These are phyloP conservation scores for Caenorhabditis sp. DNA, from an alignment of 2,888 invertebrate species.

Conservation along the genomic window DNA sequence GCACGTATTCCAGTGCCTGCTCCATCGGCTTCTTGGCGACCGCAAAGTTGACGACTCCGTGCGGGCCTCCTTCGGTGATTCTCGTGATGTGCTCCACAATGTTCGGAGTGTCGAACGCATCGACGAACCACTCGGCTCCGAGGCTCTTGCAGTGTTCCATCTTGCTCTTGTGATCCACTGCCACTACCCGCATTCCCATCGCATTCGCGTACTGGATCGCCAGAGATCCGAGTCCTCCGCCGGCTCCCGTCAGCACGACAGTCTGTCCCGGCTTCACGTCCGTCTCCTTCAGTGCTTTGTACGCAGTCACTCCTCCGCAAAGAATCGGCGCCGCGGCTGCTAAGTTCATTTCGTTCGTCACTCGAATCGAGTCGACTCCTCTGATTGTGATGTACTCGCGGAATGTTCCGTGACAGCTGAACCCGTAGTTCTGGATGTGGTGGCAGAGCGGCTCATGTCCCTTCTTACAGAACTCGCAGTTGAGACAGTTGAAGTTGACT, in stretches of 20 bases:
- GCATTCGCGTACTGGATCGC: constrained; percentile 67
- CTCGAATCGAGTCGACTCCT: constrained; percentile 53
- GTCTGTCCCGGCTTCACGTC: constrained; percentile 63
- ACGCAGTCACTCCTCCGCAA: constrained; percentile 68
- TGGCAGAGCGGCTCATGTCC: constrained; percentile 60
- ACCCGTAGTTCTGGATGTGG: constrained; percentile 39
- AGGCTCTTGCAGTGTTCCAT: constrained; percentile 51
- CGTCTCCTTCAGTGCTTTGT: constrained; percentile 65
- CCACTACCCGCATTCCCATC: constrained; percentile 66
- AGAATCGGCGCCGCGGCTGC: constrained; percentile 65
- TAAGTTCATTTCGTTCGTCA: constrained; percentile 47
- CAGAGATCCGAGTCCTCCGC: constrained; percentile 67
- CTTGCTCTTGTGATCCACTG: constrained; percentile 60
- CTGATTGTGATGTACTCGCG: constrained; percentile 61
- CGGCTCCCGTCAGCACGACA: constrained; percentile 65
- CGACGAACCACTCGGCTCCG: constrained; percentile 63
- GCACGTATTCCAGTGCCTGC: constrained; percentile 59
- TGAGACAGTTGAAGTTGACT: constrained; percentile 61
- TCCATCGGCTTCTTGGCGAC: constrained; percentile 56
- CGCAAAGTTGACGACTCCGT: constrained; percentile 64
- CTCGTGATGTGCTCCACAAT: constrained; percentile 38
- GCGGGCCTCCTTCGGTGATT: constrained; percentile 63
- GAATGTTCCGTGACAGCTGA: constrained; percentile 55
- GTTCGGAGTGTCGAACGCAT: constrained; percentile 48
- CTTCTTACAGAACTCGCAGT: constrained; percentile 64